Evolutionary conservation across 2,888 invertebrate genomes (phyloP).

Genomic region (Cheiracanthium punctorium): DNA sequence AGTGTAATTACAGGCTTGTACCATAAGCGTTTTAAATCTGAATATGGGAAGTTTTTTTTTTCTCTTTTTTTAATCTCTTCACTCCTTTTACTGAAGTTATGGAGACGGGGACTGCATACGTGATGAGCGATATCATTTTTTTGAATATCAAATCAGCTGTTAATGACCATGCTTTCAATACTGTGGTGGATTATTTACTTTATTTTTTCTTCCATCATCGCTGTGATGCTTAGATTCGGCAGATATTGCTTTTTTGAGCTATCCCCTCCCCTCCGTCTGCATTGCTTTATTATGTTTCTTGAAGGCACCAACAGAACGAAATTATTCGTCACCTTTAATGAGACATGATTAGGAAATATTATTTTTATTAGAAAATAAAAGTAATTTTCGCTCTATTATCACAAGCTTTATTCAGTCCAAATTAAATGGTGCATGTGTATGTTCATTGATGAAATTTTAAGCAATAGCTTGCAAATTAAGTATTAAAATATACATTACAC

Average conservation of each 20-base stretch:
- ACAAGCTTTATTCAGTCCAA: neutral
- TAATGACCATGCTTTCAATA: constrained; percentile 40
- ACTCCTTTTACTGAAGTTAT: constrained; percentile 26
- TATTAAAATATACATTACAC: neutral
- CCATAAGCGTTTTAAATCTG: constrained; percentile 25
- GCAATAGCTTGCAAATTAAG: neutral
- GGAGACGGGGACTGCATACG: constrained; percentile 45
- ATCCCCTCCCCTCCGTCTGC: neutral
- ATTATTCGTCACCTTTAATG: neutral
- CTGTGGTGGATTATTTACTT: constrained; percentile 24
- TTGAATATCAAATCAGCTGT: constrained; percentile 48
- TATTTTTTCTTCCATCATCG: constrained; percentile 26
- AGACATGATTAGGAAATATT: neutral
- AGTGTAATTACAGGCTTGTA: constrained; percentile 46
- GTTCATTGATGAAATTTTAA: neutral
- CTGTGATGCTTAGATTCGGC: constrained; percentile 24
- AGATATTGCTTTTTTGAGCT: constrained; percentile 23
- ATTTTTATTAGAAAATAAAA: neutral
- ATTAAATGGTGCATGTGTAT: neutral
- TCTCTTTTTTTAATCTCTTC: constrained; percentile 14
- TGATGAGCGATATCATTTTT: constrained; percentile 45
- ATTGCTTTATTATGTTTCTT: neutral
- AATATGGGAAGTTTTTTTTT: constrained; percentile 1
- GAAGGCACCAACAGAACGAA: neutral
- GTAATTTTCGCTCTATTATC: neutral